Base-by-base conservation (phyloP, 2,797 vertebrate species). In the Luscinia megarhynchos region DNA sequence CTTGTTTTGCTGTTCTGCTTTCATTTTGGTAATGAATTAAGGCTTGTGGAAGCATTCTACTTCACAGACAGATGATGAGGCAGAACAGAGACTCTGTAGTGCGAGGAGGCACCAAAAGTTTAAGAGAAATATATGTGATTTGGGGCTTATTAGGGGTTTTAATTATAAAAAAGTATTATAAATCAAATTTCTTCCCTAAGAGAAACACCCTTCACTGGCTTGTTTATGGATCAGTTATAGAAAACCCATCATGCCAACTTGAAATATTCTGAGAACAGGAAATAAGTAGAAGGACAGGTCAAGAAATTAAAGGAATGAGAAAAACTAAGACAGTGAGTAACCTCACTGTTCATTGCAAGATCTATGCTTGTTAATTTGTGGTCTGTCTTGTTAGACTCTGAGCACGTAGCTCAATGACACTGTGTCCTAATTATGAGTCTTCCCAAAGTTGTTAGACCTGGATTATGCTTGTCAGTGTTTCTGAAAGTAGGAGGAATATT, bases 1-100 rank as follows among this genome's bases (percentile, higher is more conserved):
- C 85, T 78, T 89, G 64, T 83, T 95, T 94, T 94, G 66, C 48
- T 88, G 89, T 95, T 91, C 76, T 89, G 29, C n/a, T 93, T 53
- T 75, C 57, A 66, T 84, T 94, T 46, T 83, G 62, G 38, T 75
- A 90, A 88, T 41, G 53, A 92, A 87, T 82, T 74, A 83, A 94
- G 50, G 55, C 26, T 83, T 62, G 16, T 82, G 69, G 73, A 83
- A 94, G 10, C 12, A 7, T 89, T 69, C 79, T 82, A 45, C 75
- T 79, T 87, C 64, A 79, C 54, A 91, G 38, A 38, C 12, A 54
- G 32, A 22, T 45, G 55, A 69, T 2, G 2, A 87, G 40, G 17
- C 29, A 87, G 46, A 91, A 81, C 1, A 1, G 58, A 91, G 38
- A 58, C 26, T 29, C 69, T 55, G 15, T 9, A 69, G 32, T 22